Evolutionary conservation across 2,888 invertebrate genomes (phyloP).

Genomic region (Chrysodeixis includens): DNA sequence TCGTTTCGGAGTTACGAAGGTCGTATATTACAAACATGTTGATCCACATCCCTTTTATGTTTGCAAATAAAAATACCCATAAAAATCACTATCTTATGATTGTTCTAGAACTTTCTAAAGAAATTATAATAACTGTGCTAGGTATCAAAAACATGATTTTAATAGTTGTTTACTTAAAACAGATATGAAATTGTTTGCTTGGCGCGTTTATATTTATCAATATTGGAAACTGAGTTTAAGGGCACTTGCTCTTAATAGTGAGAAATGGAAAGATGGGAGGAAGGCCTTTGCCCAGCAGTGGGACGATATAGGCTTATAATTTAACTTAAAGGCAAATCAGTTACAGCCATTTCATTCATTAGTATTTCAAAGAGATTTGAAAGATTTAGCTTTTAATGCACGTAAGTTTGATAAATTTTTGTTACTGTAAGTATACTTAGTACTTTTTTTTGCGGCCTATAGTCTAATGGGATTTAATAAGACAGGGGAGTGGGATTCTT

Average conservation of each 20-base stretch:
- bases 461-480: too few relatives aligned
- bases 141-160: conserved; percentile 37
- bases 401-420: too few relatives aligned
- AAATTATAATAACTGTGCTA: conserved; percentile 32
- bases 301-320: too few relatives aligned
- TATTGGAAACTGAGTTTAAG: conserved; percentile 16
- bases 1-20: neutral
- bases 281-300: too few relatives aligned
- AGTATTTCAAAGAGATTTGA: too few relatives aligned
- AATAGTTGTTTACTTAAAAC: conserved; percentile 42
- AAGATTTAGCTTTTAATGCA: too few relatives aligned
- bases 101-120: conserved; percentile 25
- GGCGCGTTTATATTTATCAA: conserved; percentile 8
- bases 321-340: neutral
- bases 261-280: too few relatives aligned
- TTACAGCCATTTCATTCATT: neutral
- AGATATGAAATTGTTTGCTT: conserved; percentile 51
- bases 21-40: neutral
- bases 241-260: too few relatives aligned
- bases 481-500: too few relatives aligned
- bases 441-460: too few relatives aligned
- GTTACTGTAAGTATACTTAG: too few relatives aligned
- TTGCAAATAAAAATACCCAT: neutral
- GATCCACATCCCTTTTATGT: neutral
- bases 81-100: conserved; percentile 15